A percentile compares a stretch with the other conserved stretches of the same genome.
phyloP scores from a whole-genome alignment of 1,140 invertebrate genomes.

The Zelostemma sp. region DNA sequence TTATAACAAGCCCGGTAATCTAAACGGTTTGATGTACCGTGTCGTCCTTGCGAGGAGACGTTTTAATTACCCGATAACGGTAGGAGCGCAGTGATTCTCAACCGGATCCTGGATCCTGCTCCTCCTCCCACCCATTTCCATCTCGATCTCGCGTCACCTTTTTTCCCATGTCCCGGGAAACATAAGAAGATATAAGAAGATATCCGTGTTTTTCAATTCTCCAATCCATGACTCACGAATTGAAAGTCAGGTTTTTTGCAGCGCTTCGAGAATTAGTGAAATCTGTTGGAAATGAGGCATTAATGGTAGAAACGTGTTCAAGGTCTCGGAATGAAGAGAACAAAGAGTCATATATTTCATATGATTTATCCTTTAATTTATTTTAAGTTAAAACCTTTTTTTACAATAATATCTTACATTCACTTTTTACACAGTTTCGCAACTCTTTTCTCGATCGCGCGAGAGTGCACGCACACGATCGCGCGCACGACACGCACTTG shows the following conservation, averaged over 20 bases:
- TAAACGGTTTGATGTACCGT: slow-evolving; percentile 54
- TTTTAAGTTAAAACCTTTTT: slow-evolving; percentile 71
- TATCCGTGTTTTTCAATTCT: no score
- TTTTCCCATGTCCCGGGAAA: slow-evolving; percentile 13
- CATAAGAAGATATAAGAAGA: slow-evolving; percentile 30
- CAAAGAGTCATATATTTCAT: slow-evolving; percentile 1
- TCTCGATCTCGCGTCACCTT: slow-evolving; percentile 2
- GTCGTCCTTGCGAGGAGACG: slow-evolving; percentile 50
- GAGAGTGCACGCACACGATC: slow-evolving; percentile 26
- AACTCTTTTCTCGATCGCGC: slow-evolving; percentile 20
- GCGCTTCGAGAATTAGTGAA: no score
- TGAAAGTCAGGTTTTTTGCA: no score
- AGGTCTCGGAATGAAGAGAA: no score
- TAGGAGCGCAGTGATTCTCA: slow-evolving; percentile 48
- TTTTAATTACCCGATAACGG: slow-evolving; percentile 56
- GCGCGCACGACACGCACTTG: slow-evolving; percentile 12
- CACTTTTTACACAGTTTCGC: slow-evolving; percentile 64
- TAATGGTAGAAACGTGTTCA: no score
- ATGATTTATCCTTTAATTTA: slow-evolving; percentile 71
- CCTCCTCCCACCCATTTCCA: no score
- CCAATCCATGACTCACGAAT: no score
- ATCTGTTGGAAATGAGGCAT: no score
- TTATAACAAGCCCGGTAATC: slow-evolving; percentile 49
- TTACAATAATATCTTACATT: slow-evolving; percentile 71
- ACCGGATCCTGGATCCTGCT: no score